Evolutionary conservation across 2,113 vertebrate species (phyloP).

Genomic region (Syngnathus typhle): DNA sequence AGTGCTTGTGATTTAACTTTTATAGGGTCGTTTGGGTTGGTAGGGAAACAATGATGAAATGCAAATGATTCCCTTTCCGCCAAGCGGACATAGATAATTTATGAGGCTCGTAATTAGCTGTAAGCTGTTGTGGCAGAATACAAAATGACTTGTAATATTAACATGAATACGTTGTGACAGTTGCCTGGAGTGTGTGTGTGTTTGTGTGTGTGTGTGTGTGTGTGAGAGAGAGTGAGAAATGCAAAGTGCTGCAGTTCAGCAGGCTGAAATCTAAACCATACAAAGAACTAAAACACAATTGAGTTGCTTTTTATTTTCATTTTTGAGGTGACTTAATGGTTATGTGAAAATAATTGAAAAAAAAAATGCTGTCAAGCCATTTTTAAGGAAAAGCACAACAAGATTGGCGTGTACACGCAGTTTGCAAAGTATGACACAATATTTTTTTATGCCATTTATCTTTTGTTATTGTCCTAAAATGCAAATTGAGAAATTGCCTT

Average conservation of each 20-base stretch:
- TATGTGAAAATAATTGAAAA: neutral
- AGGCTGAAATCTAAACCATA: neutral
- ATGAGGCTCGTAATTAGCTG: slow-evolving; percentile 60
- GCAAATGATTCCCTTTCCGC: slow-evolving; percentile 50
- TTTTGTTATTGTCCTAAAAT: no score
- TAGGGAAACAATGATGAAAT: slow-evolving; percentile 30
- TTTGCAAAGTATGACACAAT: no score
- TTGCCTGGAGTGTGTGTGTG: slow-evolving; percentile 39
- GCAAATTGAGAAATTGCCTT: neutral
- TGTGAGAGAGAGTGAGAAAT: neutral
- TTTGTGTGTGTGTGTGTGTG: neutral
- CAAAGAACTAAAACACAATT: neutral
- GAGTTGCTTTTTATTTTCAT: neutral
- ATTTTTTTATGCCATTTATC: no score
- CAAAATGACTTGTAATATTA: slow-evolving; percentile 59
- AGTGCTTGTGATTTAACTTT: slow-evolving; percentile 41
- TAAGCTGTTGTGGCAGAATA: slow-evolving; percentile 62
- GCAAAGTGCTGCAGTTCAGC: neutral
- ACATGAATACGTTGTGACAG: slow-evolving; percentile 58
- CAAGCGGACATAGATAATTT: slow-evolving; percentile 53
- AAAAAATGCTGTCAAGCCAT: no score
- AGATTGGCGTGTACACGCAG: no score
- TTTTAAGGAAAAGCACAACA: neutral
- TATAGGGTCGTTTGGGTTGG: slow-evolving; percentile 29
- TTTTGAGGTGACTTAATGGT: no score